phyloP scores from a whole-genome alignment of 2,113 vertebrate genomes.

The Montifringilla adamsi region DNA sequence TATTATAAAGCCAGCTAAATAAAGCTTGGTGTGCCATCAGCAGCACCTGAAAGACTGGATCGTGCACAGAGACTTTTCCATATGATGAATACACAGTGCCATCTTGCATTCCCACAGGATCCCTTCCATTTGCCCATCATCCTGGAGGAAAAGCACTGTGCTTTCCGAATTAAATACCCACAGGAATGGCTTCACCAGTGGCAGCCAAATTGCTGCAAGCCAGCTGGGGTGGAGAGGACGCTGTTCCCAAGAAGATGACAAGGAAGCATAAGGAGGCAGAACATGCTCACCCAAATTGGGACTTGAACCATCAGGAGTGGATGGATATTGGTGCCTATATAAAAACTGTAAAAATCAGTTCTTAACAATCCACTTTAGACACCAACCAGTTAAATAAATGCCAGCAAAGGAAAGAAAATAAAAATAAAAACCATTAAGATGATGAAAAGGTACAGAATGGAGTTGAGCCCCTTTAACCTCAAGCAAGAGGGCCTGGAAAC shows the following conservation, averaged over 20 bases:
- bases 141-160: background rate
- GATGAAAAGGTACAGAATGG: background rate
- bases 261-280: background rate
- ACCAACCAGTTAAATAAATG: background rate
- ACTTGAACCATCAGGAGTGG: background rate
- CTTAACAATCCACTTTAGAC: background rate
- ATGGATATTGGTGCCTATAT: background rate
- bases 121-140: background rate
- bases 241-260: background rate
- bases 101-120: background rate
- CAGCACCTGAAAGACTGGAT: background rate
- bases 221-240: background rate
- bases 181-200: background rate
- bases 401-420: background rate
- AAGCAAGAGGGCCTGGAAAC: background rate
- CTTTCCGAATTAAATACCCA: background rate
- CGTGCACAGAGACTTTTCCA: background rate
- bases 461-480: background rate
- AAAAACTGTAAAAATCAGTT: background rate
- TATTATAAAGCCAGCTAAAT: background rate
- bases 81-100: background rate
- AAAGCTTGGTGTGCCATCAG: background rate
- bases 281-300: background rate
- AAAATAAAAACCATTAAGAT: background rate
- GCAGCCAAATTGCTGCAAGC: background rate